A percentile compares a stretch with the other conserved stretches of the same genome.
These are phyloP conservation scores for Mimachlamys varia DNA, from an alignment of 2,888 invertebrate species.

Conservation along the genomic window DNA sequence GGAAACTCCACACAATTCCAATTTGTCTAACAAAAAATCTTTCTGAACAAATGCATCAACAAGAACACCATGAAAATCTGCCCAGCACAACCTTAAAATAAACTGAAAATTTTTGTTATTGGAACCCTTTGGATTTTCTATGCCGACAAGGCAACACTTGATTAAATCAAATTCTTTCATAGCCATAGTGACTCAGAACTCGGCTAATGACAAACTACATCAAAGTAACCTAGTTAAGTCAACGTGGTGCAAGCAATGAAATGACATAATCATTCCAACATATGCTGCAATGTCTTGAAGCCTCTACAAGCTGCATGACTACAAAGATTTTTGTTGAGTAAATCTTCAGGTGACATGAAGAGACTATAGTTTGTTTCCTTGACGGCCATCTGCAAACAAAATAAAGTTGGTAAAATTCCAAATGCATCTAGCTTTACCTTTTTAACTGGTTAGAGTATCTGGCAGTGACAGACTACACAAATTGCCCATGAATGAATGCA, in stretches of 20 bases:
- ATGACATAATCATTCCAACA: not conserved
- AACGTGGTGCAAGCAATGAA: not conserved
- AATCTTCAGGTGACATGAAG: too few species aligned
- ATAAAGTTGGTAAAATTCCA: not conserved
- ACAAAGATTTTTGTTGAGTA: not conserved
- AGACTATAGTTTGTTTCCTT: not conserved
- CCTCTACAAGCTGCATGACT: not conserved
- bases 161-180: not conserved
- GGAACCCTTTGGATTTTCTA: not conserved
- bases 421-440: not conserved
- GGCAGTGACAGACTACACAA: not conserved
- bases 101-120: not conserved
- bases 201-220: not conserved
- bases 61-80: not conserved
- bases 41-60: not conserved
- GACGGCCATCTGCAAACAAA: not conserved
- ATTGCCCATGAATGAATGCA: not conserved
- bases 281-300: not conserved
- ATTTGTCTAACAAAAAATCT: not conserved
- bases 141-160: not conserved
- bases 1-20: not conserved
- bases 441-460: not conserved
- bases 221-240: not conserved
- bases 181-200: constrained; percentile 4
- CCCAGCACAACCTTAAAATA: not conserved